Evolutionary conservation across 2,797 vertebrate species (phyloP).

Genomic region (Sardinella longiceps): DNA sequence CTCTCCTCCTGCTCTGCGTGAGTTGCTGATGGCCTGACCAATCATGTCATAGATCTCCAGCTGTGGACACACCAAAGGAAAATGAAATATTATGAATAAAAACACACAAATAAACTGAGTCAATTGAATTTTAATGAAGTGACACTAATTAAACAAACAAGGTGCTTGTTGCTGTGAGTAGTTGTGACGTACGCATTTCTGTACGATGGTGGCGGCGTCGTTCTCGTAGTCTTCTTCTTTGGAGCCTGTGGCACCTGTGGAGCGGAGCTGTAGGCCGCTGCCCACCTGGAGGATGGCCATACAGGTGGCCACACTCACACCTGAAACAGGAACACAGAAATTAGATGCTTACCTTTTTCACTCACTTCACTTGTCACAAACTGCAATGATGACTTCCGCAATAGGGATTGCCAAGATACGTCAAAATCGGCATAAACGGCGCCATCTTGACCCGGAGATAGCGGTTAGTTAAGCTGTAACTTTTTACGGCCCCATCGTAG

Average conservation of each 20-base stretch:
- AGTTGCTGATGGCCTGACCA: conserved; percentile 94
- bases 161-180: background rate
- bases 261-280: conserved; percentile 89
- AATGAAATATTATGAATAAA: background rate
- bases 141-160: no score
- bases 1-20: conserved; percentile 95
- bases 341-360: background rate
- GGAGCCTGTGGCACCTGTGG: conserved; percentile 87
- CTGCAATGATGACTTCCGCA: no score
- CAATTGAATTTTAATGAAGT: no score
- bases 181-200: conserved; percentile 93
- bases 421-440: no score
- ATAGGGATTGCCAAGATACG: no score
- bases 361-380: background rate
- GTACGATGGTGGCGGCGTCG: conserved; percentile 96
- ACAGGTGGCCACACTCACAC: conserved; percentile 97
- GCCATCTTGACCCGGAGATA: no score
- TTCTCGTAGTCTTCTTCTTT: conserved; percentile 99
- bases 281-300: conserved; percentile 98
- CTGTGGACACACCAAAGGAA: conserved; percentile 65
- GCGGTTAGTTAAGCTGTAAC: no score
- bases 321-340: conserved; percentile 63
- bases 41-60: conserved; percentile 99
- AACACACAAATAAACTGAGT: background rate
- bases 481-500: no score